A percentile compares a stretch with the other conserved stretches of the same genome.
These are phyloP conservation scores for Mythimna pallens DNA, from an alignment of 2,888 invertebrate species.

Conservation along the genomic window DNA sequence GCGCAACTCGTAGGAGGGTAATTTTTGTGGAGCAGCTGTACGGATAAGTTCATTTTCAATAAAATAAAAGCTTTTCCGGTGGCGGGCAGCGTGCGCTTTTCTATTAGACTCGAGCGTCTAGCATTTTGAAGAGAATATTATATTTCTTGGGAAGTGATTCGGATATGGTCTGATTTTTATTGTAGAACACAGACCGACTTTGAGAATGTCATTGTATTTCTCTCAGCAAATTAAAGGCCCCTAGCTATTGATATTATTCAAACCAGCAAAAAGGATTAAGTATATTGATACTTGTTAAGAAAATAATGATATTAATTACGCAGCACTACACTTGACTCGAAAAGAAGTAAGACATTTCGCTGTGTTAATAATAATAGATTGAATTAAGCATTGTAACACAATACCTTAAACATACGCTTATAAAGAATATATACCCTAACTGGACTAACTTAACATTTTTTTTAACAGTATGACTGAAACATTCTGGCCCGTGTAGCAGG, in stretches of 20 bases:
- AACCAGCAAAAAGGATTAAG: neutral
- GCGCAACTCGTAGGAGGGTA: slow-evolving; percentile 72
- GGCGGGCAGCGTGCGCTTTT: slow-evolving; percentile 41
- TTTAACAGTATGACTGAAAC: no score
- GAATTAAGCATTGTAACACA: no score
- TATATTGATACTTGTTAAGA: no score
- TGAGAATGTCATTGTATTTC: neutral
- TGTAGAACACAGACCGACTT: slow-evolving; percentile 5
- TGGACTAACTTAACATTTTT: no score
- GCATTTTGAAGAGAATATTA: slow-evolving; percentile 49
- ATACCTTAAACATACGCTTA: no score
- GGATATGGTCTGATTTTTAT: slow-evolving; percentile 21
- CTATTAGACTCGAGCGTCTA: slow-evolving; percentile 48
- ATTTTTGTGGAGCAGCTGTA: slow-evolving; percentile 75
- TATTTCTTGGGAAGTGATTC: slow-evolving; percentile 30
- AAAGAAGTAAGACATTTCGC: no score
- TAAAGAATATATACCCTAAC: no score
- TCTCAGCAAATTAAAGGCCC: neutral
- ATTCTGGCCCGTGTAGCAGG: no score
- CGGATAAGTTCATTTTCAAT: slow-evolving; percentile 78
- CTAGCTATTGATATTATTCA: neutral
- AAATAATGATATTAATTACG: neutral
- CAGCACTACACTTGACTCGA: neutral
- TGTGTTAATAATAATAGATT: no score
- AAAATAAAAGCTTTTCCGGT: slow-evolving; percentile 72